Evolutionary conservation across 1,140 invertebrate genomes (phyloP).

Genomic region (Hetaerina americana): DNA sequence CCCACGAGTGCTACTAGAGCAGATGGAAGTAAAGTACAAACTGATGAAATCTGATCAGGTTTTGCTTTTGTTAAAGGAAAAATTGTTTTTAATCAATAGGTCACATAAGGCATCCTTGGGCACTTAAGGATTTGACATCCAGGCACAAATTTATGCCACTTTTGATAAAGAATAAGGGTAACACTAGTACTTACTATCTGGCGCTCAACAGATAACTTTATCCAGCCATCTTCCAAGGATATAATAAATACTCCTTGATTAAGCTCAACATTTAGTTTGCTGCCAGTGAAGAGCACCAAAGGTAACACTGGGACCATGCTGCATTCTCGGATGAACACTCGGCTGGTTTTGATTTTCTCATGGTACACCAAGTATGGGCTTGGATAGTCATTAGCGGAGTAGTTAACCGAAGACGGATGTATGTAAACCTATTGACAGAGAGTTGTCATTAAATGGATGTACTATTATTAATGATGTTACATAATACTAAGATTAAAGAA

Average conservation of each 20-base stretch:
- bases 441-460: constrained; percentile 4
- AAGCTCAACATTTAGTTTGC: constrained; percentile 54
- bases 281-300: constrained; percentile 66
- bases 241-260: constrained; percentile 59
- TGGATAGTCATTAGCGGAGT: constrained; percentile 22
- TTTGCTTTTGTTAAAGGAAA: too few relatives aligned
- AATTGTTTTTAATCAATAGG: constrained; percentile 5
- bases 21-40: too few relatives aligned
- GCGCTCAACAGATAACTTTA: constrained; percentile 60
- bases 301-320: constrained; percentile 65
- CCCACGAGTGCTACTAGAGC: too few relatives aligned
- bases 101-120: not conserved
- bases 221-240: constrained; percentile 71
- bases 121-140: too few relatives aligned
- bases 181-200: constrained; percentile 51
- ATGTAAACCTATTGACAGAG: constrained; percentile 36
- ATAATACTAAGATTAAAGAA: too few relatives aligned
- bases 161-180: not conserved
- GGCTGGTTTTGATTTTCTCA: constrained; percentile 67
- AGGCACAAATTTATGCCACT: too few relatives aligned
- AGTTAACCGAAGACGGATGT: constrained; percentile 69
- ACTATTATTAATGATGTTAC: too few relatives aligned
- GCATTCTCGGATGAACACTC: constrained; percentile 65
- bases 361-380: constrained; percentile 72
- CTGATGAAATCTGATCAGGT: too few relatives aligned